phyloP scores from a whole-genome alignment of 1,140 invertebrate species.

The fruit fly (Drosophila melanogaster) region DNA sequence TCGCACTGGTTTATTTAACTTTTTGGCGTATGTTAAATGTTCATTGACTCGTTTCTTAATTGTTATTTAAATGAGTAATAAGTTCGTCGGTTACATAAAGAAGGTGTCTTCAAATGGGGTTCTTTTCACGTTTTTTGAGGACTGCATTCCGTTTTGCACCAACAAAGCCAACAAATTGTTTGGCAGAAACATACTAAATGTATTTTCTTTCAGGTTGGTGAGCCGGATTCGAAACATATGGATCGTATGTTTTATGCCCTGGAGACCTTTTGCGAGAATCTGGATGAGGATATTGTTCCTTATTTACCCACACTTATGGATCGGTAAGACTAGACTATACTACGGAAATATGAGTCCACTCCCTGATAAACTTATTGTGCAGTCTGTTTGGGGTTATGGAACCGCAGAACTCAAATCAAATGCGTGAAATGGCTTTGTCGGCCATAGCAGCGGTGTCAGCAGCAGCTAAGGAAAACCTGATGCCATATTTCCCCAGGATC shows the following conservation, averaged over 20 bases:
- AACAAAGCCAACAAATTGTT: not conserved
- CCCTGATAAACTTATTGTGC: not conserved
- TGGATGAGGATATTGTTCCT: constrained; percentile 89
- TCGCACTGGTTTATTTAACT: not conserved
- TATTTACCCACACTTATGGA: constrained; percentile 91
- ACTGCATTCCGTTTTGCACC: constrained; percentile 4
- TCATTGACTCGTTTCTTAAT: too few species aligned
- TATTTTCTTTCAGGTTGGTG: constrained; percentile 79
- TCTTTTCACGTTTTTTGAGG: too few species aligned
- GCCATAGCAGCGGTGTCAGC: constrained; percentile 89
- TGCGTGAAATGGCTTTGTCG: constrained; percentile 89
- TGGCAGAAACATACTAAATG: not conserved
- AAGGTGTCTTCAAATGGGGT: too few species aligned
- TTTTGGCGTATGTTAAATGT: too few species aligned
- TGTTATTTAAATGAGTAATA: too few species aligned
- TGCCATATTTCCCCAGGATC: constrained; percentile 90
- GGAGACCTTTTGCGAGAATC: constrained; percentile 92
- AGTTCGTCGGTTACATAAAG: too few species aligned
- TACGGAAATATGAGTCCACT: too few species aligned
- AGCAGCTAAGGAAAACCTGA: constrained; percentile 90
- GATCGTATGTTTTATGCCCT: constrained; percentile 92
- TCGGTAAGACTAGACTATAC: constrained; percentile 52
- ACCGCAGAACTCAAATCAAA: constrained; percentile 85
- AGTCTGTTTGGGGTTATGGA: constrained; percentile 87
- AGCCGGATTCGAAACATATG: constrained; percentile 87